Percentiles rank a stretch among this genome's conserved stretches.
Evolutionary conservation across 2,113 vertebrate genomes (phyloP).

Genomic region (Plecturocebus donacophilus): DNA sequence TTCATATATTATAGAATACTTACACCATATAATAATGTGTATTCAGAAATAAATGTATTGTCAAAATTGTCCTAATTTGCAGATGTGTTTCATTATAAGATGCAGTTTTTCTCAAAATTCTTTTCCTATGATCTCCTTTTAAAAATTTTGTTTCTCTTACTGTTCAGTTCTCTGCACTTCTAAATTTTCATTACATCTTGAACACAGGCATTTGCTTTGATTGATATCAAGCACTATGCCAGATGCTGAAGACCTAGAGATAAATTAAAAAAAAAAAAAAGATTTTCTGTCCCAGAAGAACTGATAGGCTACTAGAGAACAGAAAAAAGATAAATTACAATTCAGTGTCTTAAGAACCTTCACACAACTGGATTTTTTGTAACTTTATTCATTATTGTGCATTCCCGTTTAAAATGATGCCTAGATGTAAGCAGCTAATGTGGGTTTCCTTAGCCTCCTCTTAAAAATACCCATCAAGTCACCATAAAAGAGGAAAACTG

Average conservation of each 20-base stretch:
- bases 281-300: neutral
- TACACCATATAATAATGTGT: neutral
- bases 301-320: neutral
- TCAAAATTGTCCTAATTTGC: neutral
- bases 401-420: neutral
- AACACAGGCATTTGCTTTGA: constrained; percentile 2
- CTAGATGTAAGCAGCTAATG: neutral
- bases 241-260: neutral
- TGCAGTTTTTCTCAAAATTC: neutral
- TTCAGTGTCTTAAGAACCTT: neutral
- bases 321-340: neutral
- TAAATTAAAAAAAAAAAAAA: neutral
- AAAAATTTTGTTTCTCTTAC: neutral
- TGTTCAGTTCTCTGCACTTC: neutral
- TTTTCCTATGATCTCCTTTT: neutral
- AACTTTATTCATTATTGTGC: neutral
- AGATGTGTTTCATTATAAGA: neutral
- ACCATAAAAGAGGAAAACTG: neutral
- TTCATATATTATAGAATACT: neutral
- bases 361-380: neutral
- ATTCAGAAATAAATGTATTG: neutral
- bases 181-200: neutral
- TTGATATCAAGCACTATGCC: neutral
- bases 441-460: neutral
- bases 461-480: neutral